Conservation (phyloP, 2,797 vertebrate genomes). For the Ispidina picta region DNA sequence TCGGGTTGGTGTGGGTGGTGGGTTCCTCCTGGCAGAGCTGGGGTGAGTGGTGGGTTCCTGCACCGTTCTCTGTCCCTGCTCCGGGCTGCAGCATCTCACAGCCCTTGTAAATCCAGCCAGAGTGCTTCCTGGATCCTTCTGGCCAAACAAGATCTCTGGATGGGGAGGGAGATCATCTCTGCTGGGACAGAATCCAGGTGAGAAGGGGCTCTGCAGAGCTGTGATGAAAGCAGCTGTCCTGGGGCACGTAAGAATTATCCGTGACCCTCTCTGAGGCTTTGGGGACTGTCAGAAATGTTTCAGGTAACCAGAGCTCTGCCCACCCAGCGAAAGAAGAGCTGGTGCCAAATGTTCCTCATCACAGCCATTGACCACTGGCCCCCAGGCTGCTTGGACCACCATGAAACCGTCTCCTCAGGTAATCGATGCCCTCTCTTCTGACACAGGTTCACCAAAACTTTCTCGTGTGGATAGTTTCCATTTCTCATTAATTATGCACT, state of each 20-base stretch:
- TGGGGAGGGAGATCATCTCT: neutral
- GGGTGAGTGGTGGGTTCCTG: neutral
- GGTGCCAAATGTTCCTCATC: neutral
- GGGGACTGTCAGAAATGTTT: neutral
- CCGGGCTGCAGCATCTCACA: neutral
- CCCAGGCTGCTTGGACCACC: neutral
- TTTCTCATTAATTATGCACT: neutral
- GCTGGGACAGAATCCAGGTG: neutral
- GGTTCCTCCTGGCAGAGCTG: fast-evolving
- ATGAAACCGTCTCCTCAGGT: neutral
- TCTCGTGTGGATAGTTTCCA: neutral
- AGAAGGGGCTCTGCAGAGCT: neutral
- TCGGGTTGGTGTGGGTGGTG: neutral
- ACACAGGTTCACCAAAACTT: neutral
- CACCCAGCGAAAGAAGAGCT: no score
- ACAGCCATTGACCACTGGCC: no score
- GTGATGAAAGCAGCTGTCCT: neutral
- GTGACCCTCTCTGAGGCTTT: neutral
- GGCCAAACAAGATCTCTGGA: fast-evolving
- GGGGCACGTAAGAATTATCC: neutral
- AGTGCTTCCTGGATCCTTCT: neutral
- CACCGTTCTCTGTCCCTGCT: neutral
- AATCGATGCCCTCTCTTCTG: neutral
- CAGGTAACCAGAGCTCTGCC: neutral
- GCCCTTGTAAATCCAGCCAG: neutral